Evolutionary conservation across 2,888 invertebrate species (phyloP), one percentile per base, ranked within the genome.

Genomic region (Xestia sexstrigata): DNA sequence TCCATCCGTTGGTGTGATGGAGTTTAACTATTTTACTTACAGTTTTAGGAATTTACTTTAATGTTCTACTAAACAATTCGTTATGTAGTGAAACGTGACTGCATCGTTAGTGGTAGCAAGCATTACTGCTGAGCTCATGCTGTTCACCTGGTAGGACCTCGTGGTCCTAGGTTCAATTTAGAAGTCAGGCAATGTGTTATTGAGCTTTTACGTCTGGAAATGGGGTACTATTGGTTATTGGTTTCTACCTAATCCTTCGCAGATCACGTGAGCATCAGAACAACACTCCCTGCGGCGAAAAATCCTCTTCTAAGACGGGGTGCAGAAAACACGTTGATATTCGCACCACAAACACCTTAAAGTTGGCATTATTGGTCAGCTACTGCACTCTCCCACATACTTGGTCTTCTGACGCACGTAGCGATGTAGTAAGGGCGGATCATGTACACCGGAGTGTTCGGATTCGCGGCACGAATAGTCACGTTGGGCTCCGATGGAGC

Each of bases 1-100:
- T 72, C 82, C 84, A 84, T 84, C 78, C 76, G 78, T 62, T 79
- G 66, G 78, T 84, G 74, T 76, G 76, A 78, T 74, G 74, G 75
- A 81, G 62, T 79, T 85, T 42, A 52, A 74, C 65, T 74, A 81
- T 70, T 81, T 69, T 71, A 58, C 60, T 83, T 49, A 63, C 58
- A n/a, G 58, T 76, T 42, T 15, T 42, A 63, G 45, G 45, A 26
- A 49, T 35, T 35, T 5, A 35, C 35, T 35, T 35, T 35, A 35
- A 35, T 35, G 3, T 35, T 35, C 35, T 35, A 2, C 35, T 4
- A 62, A 47, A 45, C 23, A 77, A 72, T 68, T 65, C n/a, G 39
- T 62, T 9, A 20, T 62, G 58, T 30, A 1, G 8, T 60, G 26
- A 26, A 60, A 17, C 26, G 1, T 60, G 58, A 58, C 58, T 58